Evolutionary conservation across 37 sponge, comb jelly and placozoan genomes (phyloP), one percentile per base, ranked within the genome.

Genomic region (Agelas oroides): DNA sequence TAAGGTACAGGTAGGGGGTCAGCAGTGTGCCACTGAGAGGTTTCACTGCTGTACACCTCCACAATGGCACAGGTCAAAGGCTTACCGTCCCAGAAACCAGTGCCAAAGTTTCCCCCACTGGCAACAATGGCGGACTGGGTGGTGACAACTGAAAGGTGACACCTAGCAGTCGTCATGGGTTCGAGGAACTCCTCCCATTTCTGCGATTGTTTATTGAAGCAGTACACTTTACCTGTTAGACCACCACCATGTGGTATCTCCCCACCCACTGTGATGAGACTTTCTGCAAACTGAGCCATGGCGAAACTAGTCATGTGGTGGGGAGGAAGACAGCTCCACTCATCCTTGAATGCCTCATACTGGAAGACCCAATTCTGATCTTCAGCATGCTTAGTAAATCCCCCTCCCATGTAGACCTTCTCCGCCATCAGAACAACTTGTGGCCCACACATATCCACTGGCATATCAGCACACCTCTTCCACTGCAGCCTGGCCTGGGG

Each of bases 361-460:
- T 46, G 46, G 8, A 46, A 46, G 46, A 46, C 8, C 3, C 46
- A 3, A 8, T 46, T 12, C 46, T 46, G 6, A 46, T 46, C 46
- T n/a, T n/a, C n/a, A n/a, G n/a, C n/a, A n/a, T n/a, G n/a, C 46
- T 33, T 18, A 21, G 53, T 28, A 19, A 78, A 0, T 24, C 79
- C 79, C 41, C 79, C 78, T 77, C 78, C 78, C 17, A 59, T 64
- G 41, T 77, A 77, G 14, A 77, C 64, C 2, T 14, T 77, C 17
- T 58, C 11, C 17, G 19, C 59, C 16, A 32, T 62, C 33, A 56
- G 41, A 6, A 77, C 64, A 16, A 62, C 64, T 19, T 77, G 78
- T 34, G 78, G 78, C 21, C 58, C 30, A 14, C 12, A 27, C 78
- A 35, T 40, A 13, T 16, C 36, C 32, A 13, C 31, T 11, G 78